phyloP scores from a whole-genome alignment of 1,140 invertebrate species.

The Hirudo medicinalis region DNA sequence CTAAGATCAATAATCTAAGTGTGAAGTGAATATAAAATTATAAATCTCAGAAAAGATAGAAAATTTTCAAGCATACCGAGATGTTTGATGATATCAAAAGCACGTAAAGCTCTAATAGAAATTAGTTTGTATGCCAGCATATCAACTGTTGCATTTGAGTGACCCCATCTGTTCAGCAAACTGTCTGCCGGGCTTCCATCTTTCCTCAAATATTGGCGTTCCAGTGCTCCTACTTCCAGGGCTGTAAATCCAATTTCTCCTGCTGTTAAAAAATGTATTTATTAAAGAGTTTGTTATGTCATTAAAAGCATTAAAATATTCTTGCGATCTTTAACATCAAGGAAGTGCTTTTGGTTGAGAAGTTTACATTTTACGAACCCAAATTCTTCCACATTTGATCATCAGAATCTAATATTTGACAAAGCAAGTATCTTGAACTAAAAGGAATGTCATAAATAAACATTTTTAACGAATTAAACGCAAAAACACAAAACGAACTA shows the following conservation, averaged over 20 bases:
- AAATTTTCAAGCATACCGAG: not conserved
- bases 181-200: constrained; percentile 4
- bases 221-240: not conserved
- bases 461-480: not conserved
- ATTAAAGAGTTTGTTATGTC: not conserved
- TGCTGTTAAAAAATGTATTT: not conserved
- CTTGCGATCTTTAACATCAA: not conserved
- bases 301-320: not conserved
- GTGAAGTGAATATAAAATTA: no score
- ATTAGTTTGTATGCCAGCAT: not conserved
- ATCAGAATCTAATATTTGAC: not conserved
- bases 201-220: not conserved
- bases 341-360: not conserved
- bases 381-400: constrained; percentile 1
- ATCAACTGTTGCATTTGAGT: constrained; percentile 11
- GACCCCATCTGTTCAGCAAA: not conserved
- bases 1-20: no score
- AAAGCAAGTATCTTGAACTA: not conserved
- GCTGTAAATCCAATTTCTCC: not conserved
- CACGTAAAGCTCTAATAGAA: not conserved
- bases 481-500: no score
- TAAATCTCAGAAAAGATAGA: not conserved
- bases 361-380: not conserved
- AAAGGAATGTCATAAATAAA: constrained; percentile 3
- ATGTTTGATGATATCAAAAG: not conserved